Evolutionary conservation across 2,888 invertebrate species (phyloP).

Genomic region (Busseola fusca): DNA sequence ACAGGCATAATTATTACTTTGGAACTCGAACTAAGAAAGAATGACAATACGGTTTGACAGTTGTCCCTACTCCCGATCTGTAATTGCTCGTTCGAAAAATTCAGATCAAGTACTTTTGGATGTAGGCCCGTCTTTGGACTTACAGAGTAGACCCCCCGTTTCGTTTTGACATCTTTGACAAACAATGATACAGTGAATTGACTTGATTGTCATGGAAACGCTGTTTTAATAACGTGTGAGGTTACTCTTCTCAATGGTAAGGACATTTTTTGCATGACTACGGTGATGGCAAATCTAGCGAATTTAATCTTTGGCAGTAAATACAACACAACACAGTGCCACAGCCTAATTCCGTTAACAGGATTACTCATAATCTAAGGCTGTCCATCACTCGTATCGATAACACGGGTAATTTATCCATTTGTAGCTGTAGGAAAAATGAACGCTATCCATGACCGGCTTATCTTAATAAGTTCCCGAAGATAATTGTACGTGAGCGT

Average conservation of each 20-base stretch:
- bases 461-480: constrained; percentile 87
- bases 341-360: constrained; percentile 71
- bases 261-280: not conserved
- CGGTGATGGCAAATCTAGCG: not conserved
- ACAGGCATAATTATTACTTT: not conserved
- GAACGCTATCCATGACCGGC: constrained; percentile 78
- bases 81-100: not conserved
- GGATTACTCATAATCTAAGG: constrained; percentile 84
- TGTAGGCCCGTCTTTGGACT: not conserved
- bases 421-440: constrained; percentile 75
- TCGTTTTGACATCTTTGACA: not conserved
- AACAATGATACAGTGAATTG: not conserved
- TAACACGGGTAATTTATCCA: constrained; percentile 80
- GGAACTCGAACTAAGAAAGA: not conserved
- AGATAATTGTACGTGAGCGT: constrained; percentile 77
- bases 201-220: not conserved
- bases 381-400: constrained; percentile 82
- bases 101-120: not conserved
- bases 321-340: constrained; percentile 51
- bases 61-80: not conserved
- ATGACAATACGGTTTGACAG: not conserved
- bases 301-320: not conserved
- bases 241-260: not conserved
- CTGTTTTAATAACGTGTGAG: not conserved
- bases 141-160: not conserved